Conservation (phyloP, 2,797 vertebrate species). For the Sebastes minor region DNA sequence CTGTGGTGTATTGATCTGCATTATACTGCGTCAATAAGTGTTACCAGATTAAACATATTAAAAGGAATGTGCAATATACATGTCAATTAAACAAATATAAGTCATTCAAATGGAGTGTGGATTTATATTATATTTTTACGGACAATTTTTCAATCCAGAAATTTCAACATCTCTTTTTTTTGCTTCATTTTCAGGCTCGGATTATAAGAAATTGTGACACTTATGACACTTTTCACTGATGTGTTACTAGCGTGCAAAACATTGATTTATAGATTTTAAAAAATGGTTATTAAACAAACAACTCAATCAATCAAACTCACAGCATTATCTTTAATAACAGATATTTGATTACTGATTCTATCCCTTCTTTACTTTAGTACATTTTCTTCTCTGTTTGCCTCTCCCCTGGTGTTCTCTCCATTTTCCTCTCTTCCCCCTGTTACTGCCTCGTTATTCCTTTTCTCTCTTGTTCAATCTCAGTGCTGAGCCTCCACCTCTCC, state of each 20-base stretch:
- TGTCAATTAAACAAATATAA: background rate
- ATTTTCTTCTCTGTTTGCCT: background rate
- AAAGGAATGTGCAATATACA: background rate
- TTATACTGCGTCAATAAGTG: background rate
- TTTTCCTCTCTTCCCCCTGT: background rate
- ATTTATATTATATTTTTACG: background rate
- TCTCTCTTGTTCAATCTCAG: constrained; percentile 5
- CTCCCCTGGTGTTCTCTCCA: background rate
- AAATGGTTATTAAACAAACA: background rate
- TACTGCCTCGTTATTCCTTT: background rate
- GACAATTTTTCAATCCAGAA: background rate
- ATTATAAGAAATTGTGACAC: background rate
- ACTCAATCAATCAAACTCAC: background rate
- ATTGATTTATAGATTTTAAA: background rate
- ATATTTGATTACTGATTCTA: background rate
- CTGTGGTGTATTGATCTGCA: background rate
- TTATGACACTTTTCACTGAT: background rate
- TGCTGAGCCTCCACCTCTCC: constrained; percentile 13
- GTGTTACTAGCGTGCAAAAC: background rate
- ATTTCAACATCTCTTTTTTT: background rate
- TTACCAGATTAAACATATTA: background rate
- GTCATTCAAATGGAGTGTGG: background rate
- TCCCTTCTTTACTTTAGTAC: background rate
- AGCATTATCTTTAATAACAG: background rate
- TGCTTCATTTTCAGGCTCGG: background rate